Evolutionary conservation across 2,888 invertebrate species (phyloP).

Genomic region (Alcis repandata): DNA sequence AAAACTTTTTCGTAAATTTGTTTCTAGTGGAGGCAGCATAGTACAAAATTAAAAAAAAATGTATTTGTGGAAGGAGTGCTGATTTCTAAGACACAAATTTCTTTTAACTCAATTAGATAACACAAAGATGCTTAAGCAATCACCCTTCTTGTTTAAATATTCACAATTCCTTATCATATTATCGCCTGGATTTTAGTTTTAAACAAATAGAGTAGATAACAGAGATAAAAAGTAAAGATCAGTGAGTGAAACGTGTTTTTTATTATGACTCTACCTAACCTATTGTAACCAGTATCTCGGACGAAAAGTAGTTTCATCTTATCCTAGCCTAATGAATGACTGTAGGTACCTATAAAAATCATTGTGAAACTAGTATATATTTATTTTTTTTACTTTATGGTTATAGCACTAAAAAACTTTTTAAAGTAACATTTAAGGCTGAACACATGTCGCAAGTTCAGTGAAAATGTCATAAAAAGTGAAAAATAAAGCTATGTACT

Average conservation of each 20-base stretch:
- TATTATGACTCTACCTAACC: not conserved
- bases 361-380: not conserved
- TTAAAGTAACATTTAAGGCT: not conserved
- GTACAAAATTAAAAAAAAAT: too few species aligned
- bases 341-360: not conserved
- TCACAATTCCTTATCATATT: not conserved
- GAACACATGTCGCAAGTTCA: not conserved
- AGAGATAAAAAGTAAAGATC: conserved; percentile 4
- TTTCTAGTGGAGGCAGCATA: too few species aligned
- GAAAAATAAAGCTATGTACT: conserved; percentile 26
- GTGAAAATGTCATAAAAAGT: conserved; percentile 3
- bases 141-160: not conserved
- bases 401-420: not conserved
- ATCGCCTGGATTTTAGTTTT: not conserved
- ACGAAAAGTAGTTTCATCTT: not conserved
- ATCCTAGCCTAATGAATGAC: not conserved
- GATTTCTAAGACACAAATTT: too few species aligned
- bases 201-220: not conserved
- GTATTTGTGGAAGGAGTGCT: too few species aligned
- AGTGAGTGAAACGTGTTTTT: not conserved
- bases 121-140: too few species aligned
- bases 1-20: too few species aligned
- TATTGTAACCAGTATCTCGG: not conserved
- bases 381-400: not conserved
- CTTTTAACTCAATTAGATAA: too few species aligned